Evolutionary conservation across 2,113 vertebrate species (phyloP), one percentile per base, ranked within the genome.

Genomic region (Orientallactaga bullata): DNA sequence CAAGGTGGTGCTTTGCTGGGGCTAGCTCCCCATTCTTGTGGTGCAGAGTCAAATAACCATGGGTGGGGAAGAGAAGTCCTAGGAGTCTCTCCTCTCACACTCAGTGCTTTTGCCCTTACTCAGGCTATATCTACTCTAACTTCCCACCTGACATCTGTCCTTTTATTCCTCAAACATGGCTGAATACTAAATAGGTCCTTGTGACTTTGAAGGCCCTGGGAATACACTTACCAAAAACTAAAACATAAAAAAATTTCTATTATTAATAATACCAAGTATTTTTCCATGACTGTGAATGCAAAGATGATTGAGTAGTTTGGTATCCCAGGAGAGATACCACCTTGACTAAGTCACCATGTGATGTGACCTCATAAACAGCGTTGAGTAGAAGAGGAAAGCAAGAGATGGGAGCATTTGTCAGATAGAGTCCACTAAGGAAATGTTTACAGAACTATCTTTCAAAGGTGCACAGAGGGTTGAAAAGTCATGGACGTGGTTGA

Each of bases 301-400:
- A 2, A 71, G 23, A 23, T 37, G 68, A 71, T 21, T 72, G 10
- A 72, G 35, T 21, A 17, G 32, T 9, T 37, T 37, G 39, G 20
- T 55, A 9, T 24, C 42, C 4, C 7, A 65, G 71, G 79, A n/a
- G 13, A 91, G 37, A 16, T 4, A 5, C 21, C 79, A 28, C 30
- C 37, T 24, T 71, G 17, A 12, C 26, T 20, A 12, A 9, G 26
- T 39, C 7, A 18, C 0, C 0, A 4, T 5, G 51, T 4, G 18
- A 4, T 3, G 3, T 17, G 21, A 11, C 17, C 23, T 5, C 7
- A 76, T 84, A 74, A 61, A 30, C 13, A 26, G 47, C 47, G 11
- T 76, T 26, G 6, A 26, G 8, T 7, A 0, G 6, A 7, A 1
- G 35, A 55, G 12, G 18, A 71, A 79, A 24, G 30, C 12, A 66